Evolutionary conservation across 2,888 invertebrate species (phyloP), one percentile per base, ranked within the genome.

Genomic region (Clunio marinus): DNA sequence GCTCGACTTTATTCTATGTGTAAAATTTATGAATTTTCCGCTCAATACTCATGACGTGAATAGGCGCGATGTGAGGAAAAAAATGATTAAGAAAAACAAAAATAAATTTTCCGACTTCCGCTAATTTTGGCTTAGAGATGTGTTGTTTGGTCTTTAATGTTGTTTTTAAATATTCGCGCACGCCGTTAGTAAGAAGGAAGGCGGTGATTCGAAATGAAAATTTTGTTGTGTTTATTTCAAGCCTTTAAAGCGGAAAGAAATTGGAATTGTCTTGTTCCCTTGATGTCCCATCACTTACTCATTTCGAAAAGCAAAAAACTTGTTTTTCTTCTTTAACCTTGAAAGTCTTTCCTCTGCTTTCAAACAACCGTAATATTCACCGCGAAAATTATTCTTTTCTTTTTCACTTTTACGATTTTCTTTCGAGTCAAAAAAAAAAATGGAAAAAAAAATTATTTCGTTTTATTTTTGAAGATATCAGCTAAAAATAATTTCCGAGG

Each of bases 1-100:
- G 41, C 41, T 3, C 17, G 10, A 8, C 17, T 51, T 51, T 51
- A n/a, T n/a, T 8, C 35, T 8, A 22, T 51, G 51, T 51, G 51
- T n/a, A 13, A 46, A 63, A 46, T 46, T 63, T 63, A 63, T 63
- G 63, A 63, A 63, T 46, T 63, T 46, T 63, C 46, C 32, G 27
- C 20, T 45, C 24, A 24, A 63, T 63, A 35, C 27, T 63, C 63
- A 28, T 63, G 63, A 25, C 63, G 46, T 46, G 37, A n/a, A 15
- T 22, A 35, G 22, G n/a, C 13, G 57, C 27, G 27, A 17, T 25
- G 13, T 41, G 13, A 27, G n/a, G 25, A 57, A n/a, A 57, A 27
- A 25, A 25, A 57, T n/a, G n/a, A n/a, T 25, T 25, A 57, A 20
- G 63, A 46, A 46, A 37, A 37, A 37, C 20, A 24, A 63, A 63